Evolutionary conservation across 2,797 vertebrate genomes (phyloP), one percentile per base, ranked within the genome.

Genomic region (Micropoecilia bifurca): DNA sequence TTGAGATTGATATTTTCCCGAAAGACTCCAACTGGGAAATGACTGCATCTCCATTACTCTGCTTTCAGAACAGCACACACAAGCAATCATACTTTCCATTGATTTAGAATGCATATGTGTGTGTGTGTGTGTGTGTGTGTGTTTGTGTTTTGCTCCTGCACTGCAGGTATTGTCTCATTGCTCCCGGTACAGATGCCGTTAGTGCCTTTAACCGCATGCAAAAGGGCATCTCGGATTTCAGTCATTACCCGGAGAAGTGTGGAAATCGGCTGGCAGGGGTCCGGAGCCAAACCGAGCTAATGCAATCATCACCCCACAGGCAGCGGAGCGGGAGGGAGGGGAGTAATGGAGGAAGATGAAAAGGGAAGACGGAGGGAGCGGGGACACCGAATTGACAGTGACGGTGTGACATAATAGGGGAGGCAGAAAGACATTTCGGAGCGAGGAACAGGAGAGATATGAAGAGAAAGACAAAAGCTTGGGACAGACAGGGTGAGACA

Each of bases 211-310:
- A 89, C 92, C 59, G 57, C 86, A 90, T 85, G 83, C 88, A 89
- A 92, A 93, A 88, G 73, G 80, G 82, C 89, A 82, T 89, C 92
- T 95, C 92, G 74, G 66, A 80, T 95, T 94, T 92, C 93, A 94
- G 88, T 90, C 93, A 91, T 93, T 92, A 93, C 79, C 80, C 85
- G 0, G 82, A 78, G 83, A 91, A 91, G 89, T 91, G 90, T 91
- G 89, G 87, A 92, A 88, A 90, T 86, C 43, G 72, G 83, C 89
- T 91, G 85, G 84, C 87, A 89, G 86, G 87, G 91, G 89, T 88
- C 83, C 71, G 55, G 79, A 89, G 86, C 77, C 80, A 86, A 84
- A 90, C 85, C 78, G 71, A 85, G 75, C 61, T 93, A 93, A 94
- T 90, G 81, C 83, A 92, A 95, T 93, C 88, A 91, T 87, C 81